phyloP scores from a whole-genome alignment of 2,888 invertebrate species.

The Ormia ochracea region DNA sequence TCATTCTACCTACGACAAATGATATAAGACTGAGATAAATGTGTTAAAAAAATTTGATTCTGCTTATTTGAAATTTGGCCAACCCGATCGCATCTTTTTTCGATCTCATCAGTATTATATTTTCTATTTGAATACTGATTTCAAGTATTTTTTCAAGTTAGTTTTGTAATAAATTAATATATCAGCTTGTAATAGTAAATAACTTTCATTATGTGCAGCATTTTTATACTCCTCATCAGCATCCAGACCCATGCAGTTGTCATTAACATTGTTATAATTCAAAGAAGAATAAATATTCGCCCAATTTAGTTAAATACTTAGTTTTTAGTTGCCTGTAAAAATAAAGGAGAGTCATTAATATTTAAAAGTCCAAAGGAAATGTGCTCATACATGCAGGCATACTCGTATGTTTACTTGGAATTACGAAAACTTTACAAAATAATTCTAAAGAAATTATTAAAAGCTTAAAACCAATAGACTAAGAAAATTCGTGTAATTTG shows the following conservation, averaged over 20 bases:
- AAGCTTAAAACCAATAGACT: too few relatives aligned
- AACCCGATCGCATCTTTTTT: neutral
- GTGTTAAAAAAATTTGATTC: too few relatives aligned
- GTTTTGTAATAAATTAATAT: slow-evolving; percentile 47
- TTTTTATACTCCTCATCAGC: slow-evolving; percentile 26
- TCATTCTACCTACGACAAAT: too few relatives aligned
- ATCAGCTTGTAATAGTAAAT: slow-evolving; percentile 35
- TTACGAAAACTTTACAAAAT: too few relatives aligned
- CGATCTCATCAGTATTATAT: slow-evolving; percentile 22
- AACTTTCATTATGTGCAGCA: slow-evolving; percentile 8
- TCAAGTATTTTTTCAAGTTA: slow-evolving; percentile 51
- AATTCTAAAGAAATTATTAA: too few relatives aligned
- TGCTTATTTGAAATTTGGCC: neutral
- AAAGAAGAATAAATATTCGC: slow-evolving; percentile 48
- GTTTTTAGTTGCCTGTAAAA: slow-evolving; percentile 56
- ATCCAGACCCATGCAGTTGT: slow-evolving; percentile 44
- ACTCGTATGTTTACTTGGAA: too few relatives aligned
- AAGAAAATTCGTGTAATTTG: too few relatives aligned
- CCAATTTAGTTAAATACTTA: slow-evolving; percentile 57
- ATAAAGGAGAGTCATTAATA: slow-evolving; percentile 13
- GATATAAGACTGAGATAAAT: too few relatives aligned
- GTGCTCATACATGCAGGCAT: too few relatives aligned
- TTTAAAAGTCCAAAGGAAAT: too few relatives aligned
- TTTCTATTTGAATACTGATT: slow-evolving; percentile 52
- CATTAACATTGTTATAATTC: slow-evolving; percentile 42